Percentiles rank a stretch among this genome's conserved stretches.
Conservation (phyloP, 2,113 vertebrate genomes). For the Cervus canadensis region DNA sequence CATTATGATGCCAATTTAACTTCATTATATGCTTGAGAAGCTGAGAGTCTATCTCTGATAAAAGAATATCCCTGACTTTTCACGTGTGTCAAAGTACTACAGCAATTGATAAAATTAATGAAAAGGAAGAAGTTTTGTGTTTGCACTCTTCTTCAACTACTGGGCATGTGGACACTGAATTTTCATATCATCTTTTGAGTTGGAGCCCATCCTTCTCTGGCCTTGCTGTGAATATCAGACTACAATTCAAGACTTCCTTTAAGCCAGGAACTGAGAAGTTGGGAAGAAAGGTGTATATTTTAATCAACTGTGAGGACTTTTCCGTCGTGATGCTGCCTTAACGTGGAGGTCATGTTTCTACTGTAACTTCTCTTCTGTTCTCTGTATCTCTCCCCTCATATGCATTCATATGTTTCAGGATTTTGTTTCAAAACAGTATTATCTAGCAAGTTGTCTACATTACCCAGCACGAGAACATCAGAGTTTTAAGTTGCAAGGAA, state of each 20-base stretch:
- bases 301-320: not conserved
- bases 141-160: accelerated
- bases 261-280: not conserved
- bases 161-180: not conserved
- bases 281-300: not conserved
- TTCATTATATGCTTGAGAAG: not conserved
- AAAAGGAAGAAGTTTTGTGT: not conserved
- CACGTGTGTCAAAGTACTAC: not conserved
- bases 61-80: not conserved
- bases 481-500: not conserved
- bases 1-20: not conserved
- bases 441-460: not conserved
- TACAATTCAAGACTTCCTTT: not conserved
- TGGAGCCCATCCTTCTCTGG: not conserved
- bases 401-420: not conserved
- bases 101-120: not conserved
- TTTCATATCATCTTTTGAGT: not conserved
- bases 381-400: not conserved
- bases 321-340: not conserved
- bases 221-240: not conserved
- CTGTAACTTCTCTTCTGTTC: not conserved
- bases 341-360: accelerated
- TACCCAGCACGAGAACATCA: not conserved
- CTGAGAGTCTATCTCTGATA: not conserved
- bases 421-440: not conserved